Evolutionary conservation across 2,797 vertebrate species (phyloP).

Genomic region (Neosilurus mollespiculum): DNA sequence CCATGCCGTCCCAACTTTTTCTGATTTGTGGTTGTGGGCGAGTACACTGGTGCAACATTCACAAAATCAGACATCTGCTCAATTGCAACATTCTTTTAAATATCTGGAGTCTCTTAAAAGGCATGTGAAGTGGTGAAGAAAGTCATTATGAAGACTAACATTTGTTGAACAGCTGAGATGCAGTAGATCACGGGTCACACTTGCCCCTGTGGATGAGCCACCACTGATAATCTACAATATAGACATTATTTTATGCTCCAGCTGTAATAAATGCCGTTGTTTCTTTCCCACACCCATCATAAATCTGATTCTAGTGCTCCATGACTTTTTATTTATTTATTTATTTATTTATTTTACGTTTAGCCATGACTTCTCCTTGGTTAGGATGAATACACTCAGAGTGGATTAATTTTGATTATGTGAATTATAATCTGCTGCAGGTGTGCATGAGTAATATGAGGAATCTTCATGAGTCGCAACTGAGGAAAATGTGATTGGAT

Average conservation of each 20-base stretch:
- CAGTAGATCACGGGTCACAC: neutral
- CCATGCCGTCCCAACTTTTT: too few relatives aligned
- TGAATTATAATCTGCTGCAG: neutral
- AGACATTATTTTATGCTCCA: neutral
- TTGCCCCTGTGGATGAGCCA: neutral
- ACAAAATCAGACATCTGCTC: neutral
- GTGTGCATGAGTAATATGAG: neutral
- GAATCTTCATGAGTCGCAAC: neutral
- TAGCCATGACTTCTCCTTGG: neutral
- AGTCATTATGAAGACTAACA: neutral
- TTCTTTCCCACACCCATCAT: neutral
- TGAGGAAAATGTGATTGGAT: neutral
- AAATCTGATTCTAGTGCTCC: neutral
- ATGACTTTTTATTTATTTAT: neutral
- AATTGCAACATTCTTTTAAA: neutral
- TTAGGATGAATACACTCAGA: neutral
- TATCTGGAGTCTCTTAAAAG: neutral
- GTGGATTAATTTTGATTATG: neutral
- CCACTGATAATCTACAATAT: neutral
- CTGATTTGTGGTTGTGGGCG: too few relatives aligned
- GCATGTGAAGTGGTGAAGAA: neutral
- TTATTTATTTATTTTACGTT: neutral
- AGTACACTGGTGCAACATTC: neutral
- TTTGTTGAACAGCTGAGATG: neutral
- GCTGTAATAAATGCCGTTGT: neutral